phyloP scores from a whole-genome alignment of 2,113 vertebrate species.

The Barbus barbus region DNA sequence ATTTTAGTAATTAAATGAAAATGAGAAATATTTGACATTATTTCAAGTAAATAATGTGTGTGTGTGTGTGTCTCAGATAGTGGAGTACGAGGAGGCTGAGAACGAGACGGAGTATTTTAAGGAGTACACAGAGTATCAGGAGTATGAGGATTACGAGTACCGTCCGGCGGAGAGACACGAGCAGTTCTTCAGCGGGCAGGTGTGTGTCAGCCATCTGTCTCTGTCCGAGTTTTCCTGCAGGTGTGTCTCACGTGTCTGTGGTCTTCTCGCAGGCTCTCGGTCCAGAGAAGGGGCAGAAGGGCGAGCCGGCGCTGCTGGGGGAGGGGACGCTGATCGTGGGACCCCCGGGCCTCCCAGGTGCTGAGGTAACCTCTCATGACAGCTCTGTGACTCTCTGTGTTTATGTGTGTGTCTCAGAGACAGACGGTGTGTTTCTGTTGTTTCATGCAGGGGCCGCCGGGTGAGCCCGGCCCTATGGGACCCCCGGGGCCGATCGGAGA shows the following conservation, averaged over 20 bases:
- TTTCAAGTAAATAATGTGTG: too few species aligned
- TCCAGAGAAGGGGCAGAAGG: constrained; percentile 93
- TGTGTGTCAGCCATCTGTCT: constrained; percentile 36
- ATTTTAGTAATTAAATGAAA: too few species aligned
- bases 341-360: constrained; percentile 83
- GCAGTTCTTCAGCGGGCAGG: constrained; percentile 64
- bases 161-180: constrained; percentile 69
- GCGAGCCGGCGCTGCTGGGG: constrained; percentile 86
- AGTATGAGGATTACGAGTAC: constrained; percentile 75
- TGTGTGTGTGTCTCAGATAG: constrained; percentile 59
- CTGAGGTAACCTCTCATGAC: constrained; percentile 75
- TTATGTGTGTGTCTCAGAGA: neutral
- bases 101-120: constrained; percentile 62
- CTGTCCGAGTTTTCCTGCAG: neutral
- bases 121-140: constrained; percentile 74
- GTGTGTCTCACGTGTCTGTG: neutral
- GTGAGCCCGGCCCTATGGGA: constrained; percentile 84
- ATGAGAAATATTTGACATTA: too few species aligned
- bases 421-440: neutral
- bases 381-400: neutral
- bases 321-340: constrained; percentile 87
- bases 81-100: constrained; percentile 75
- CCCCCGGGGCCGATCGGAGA: constrained; percentile 87
- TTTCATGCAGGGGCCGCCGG: constrained; percentile 77
- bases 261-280: constrained; percentile 39